phyloP scores from a whole-genome alignment of 1,140 invertebrate genomes.

The Zaprionus davidi region DNA sequence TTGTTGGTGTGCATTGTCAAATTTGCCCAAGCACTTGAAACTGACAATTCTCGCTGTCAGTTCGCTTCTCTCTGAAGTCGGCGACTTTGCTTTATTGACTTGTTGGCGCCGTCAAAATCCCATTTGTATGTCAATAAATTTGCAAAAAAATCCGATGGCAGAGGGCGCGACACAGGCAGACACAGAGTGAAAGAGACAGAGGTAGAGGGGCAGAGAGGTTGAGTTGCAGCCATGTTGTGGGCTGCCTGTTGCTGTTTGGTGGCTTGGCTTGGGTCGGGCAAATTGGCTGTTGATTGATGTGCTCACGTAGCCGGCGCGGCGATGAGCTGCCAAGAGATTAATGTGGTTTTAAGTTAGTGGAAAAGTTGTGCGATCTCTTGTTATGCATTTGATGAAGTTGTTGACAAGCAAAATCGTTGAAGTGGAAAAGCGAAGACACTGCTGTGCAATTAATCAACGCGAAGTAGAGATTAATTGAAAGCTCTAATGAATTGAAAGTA shows the following conservation, averaged over 20 bases:
- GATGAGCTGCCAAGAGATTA: slow-evolving; percentile 65
- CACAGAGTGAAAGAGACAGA: slow-evolving; percentile 15
- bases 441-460: slow-evolving; percentile 26
- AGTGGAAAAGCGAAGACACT: slow-evolving; percentile 30
- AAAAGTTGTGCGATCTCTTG: slow-evolving; percentile 41
- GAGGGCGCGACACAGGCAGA: slow-evolving; percentile 17
- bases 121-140: slow-evolving; percentile 82
- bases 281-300: slow-evolving; percentile 70
- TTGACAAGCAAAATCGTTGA: slow-evolving; percentile 18
- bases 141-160: slow-evolving; percentile 52
- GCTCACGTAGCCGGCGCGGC: slow-evolving; percentile 44
- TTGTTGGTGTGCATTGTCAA: slow-evolving; percentile 66
- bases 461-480: not conserved
- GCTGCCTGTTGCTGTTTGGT: slow-evolving; percentile 44
- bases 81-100: slow-evolving; percentile 81
- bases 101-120: slow-evolving; percentile 74
- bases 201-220: not conserved
- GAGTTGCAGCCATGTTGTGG: slow-evolving; percentile 34
- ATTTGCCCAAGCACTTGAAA: slow-evolving; percentile 81
- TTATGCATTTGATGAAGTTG: slow-evolving; percentile 43
- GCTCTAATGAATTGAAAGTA: not conserved
- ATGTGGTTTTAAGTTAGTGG: slow-evolving; percentile 79
- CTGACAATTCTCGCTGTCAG: slow-evolving; percentile 72
- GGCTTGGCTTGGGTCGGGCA: slow-evolving; percentile 29
- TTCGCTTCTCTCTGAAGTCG: not conserved